Percentiles rank a stretch among this genome's conserved stretches.
phyloP scores from a whole-genome alignment of 2,113 vertebrate species.

The Chlorodrepanis virens region DNA sequence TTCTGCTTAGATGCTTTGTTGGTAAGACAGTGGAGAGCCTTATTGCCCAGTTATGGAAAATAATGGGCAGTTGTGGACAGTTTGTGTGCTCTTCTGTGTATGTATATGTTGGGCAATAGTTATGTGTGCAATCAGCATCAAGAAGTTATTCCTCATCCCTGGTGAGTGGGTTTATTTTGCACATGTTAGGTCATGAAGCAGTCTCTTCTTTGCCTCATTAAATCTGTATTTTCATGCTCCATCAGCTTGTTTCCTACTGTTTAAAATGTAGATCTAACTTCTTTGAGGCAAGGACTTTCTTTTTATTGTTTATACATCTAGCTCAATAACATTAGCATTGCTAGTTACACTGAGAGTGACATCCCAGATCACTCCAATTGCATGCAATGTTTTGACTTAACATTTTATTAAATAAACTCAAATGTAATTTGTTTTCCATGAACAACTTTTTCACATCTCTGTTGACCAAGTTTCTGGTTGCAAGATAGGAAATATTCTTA shows the following conservation, averaged over 20 bases:
- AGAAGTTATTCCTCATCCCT: neutral
- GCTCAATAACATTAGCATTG: neutral
- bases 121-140: fast-evolving
- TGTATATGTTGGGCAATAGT: neutral
- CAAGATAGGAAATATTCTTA: neutral
- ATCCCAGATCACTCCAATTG: neutral
- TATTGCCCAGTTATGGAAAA: neutral
- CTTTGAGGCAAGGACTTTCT: neutral
- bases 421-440: neutral
- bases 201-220: neutral
- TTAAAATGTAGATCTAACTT: neutral
- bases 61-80: neutral
- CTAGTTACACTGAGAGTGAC: neutral
- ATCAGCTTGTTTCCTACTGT: neutral
- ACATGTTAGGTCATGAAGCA: neutral
- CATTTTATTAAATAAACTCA: neutral
- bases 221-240: neutral
- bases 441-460: neutral
- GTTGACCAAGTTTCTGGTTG: neutral
- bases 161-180: fast-evolving
- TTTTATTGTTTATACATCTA: neutral
- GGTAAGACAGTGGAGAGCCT: neutral
- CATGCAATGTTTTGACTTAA: neutral
- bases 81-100: neutral
- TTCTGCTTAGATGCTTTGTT: neutral